A percentile compares a stretch with the other conserved stretches of the same genome.
phyloP scores from a whole-genome alignment of 2,797 vertebrate species.

The Cottoperca gobio region DNA sequence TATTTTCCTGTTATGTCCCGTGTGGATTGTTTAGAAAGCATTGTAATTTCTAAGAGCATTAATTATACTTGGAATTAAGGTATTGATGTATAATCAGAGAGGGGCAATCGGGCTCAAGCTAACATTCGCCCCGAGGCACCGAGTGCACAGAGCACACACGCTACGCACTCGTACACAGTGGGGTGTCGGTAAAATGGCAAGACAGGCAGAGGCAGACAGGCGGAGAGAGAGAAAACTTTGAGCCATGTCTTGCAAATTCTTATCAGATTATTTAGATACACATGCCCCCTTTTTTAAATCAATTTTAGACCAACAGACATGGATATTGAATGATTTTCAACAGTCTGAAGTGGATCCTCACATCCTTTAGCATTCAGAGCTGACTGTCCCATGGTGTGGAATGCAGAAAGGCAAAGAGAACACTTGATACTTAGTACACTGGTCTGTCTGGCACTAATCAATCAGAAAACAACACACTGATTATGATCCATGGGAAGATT shows the following conservation, averaged over 20 bases:
- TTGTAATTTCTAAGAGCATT: constrained; percentile 84
- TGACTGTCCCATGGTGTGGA: constrained; percentile 73
- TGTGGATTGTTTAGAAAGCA: constrained; percentile 79
- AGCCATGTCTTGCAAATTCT: constrained; percentile 63
- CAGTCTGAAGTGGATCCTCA: constrained; percentile 60
- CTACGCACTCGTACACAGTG: constrained; percentile 60
- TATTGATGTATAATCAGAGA: constrained; percentile 85
- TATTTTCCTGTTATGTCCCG: constrained; percentile 65
- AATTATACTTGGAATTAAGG: constrained; percentile 81
- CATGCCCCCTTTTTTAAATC: constrained; percentile 62
- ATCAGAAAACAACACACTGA: constrained; percentile 60
- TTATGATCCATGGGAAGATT: constrained; percentile 49
- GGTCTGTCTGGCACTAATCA: constrained; percentile 64
- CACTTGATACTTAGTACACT: constrained; percentile 62
- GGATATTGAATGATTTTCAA: constrained; percentile 75
- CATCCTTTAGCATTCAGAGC: constrained; percentile 63
- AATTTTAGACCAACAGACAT: constrained; percentile 68
- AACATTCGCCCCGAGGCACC: constrained; percentile 73
- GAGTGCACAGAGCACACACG: constrained; percentile 57
- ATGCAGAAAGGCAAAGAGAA: constrained; percentile 69
- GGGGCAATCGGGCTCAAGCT: constrained; percentile 73
- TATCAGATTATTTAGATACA: constrained; percentile 75
- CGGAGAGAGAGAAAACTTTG: constrained; percentile 18
- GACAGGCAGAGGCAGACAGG: constrained; percentile 30
- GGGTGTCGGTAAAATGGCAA: constrained; percentile 59